These are phyloP conservation scores for Solea senegalensis DNA, from an alignment of 2,113 vertebrate species.

Conservation along the genomic window DNA sequence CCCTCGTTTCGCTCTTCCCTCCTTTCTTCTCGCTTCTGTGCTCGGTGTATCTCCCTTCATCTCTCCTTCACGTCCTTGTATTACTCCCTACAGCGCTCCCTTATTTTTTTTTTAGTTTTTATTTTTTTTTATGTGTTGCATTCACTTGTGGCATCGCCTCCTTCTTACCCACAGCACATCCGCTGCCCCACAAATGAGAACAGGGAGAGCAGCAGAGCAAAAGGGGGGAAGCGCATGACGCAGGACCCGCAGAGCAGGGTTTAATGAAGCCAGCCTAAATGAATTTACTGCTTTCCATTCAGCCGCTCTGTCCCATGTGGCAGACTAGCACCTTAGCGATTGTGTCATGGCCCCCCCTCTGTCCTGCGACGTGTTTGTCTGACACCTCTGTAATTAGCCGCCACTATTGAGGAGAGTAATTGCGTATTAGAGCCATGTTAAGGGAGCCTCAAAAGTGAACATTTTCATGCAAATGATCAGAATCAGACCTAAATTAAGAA, in stretches of 20 bases:
- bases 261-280: slow-evolving; percentile 79
- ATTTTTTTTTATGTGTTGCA: slow-evolving; percentile 26
- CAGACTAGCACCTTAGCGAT: slow-evolving; percentile 60
- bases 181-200: slow-evolving; percentile 64
- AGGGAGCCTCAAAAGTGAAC: slow-evolving; percentile 67
- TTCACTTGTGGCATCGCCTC: slow-evolving; percentile 60
- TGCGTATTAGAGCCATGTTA: slow-evolving; percentile 65
- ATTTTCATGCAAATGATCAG: slow-evolving; percentile 76
- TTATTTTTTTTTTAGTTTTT: not conserved
- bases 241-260: slow-evolving; percentile 65
- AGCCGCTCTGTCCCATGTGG: slow-evolving; percentile 70
- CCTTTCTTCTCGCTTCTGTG: slow-evolving; percentile 5
- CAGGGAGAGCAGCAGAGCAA: slow-evolving; percentile 43
- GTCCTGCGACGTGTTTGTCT: slow-evolving; percentile 76
- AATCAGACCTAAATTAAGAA: slow-evolving; percentile 57
- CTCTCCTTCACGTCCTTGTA: slow-evolving; percentile 13
- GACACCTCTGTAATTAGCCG: slow-evolving; percentile 76
- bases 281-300: slow-evolving; percentile 79
- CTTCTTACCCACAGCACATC: slow-evolving; percentile 71
- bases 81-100: slow-evolving; percentile 24
- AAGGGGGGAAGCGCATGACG: slow-evolving; percentile 50
- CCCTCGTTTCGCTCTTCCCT: slow-evolving; percentile 24
- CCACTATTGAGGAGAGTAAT: slow-evolving; percentile 75
- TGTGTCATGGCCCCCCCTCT: slow-evolving; percentile 51
- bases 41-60: slow-evolving; percentile 17